Conservation (phyloP, 1,140 invertebrate species). For the Drosophila saltans region DNA sequence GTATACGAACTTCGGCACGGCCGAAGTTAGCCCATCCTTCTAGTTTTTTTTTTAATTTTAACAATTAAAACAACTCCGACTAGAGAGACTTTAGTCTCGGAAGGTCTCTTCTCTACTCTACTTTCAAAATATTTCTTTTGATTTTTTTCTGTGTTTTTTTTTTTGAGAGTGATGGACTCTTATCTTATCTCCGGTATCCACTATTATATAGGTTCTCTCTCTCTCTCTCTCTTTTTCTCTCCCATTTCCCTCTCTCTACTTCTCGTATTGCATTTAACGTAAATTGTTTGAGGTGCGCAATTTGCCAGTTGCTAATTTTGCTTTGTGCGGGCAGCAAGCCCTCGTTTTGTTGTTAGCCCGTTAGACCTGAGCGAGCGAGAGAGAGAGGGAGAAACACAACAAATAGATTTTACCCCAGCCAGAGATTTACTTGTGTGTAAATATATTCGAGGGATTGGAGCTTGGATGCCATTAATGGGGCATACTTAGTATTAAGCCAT, state of each 20-base stretch:
- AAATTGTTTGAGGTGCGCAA: slow-evolving; percentile 38
- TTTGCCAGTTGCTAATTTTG: slow-evolving; percentile 52
- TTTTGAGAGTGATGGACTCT: background rate
- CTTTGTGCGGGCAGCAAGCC: slow-evolving; percentile 41
- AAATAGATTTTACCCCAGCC: background rate
- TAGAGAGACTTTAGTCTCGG: background rate
- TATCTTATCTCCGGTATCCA: background rate
- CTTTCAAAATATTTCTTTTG: too few species aligned
- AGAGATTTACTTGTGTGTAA: slow-evolving; percentile 24
- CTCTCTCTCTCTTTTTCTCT: background rate
- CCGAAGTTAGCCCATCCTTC: too few species aligned
- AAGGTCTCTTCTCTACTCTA: background rate
- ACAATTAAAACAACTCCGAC: background rate
- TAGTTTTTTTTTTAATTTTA: background rate
- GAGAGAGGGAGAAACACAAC: too few species aligned
- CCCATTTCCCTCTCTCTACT: background rate
- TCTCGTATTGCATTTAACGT: slow-evolving; percentile 1
- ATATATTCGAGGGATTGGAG: slow-evolving; percentile 17
- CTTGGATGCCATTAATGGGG: slow-evolving; percentile 38
- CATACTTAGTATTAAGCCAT: slow-evolving; percentile 43
- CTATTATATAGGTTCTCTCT: background rate
- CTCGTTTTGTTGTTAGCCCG: background rate
- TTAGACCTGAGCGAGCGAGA: too few species aligned
- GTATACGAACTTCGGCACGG: too few species aligned
- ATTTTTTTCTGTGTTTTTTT: too few species aligned